Conservation (phyloP, 2,888 invertebrate genomes). For the Drosophila ezoana region DNA sequence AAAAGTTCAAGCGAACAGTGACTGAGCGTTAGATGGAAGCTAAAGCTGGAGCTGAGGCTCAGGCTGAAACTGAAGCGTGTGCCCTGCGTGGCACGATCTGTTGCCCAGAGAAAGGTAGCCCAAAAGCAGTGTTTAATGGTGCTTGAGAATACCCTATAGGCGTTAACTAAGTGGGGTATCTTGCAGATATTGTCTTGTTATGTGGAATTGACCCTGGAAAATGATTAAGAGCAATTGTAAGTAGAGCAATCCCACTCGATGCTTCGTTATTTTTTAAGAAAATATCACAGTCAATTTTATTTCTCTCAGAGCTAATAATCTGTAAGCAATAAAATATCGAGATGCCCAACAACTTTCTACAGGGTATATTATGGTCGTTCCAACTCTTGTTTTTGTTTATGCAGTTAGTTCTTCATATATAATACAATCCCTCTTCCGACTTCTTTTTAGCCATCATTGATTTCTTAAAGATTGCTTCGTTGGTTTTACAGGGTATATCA, state of each 20-base stretch:
- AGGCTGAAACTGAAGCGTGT: constrained; percentile 10
- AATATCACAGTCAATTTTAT: no score
- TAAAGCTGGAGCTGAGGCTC: background rate
- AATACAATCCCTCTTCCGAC: no score
- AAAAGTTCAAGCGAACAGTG: constrained; percentile 75
- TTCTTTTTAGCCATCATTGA: no score
- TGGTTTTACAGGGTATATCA: background rate
- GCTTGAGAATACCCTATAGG: background rate
- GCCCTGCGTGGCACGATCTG: constrained; percentile 44
- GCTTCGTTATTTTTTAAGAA: no score
- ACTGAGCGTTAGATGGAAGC: constrained; percentile 29
- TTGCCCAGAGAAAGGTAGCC: constrained; percentile 61
- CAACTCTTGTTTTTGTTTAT: background rate
- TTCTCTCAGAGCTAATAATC: no score
- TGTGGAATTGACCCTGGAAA: background rate
- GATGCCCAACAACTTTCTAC: background rate
- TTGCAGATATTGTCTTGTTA: background rate
- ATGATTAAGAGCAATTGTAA: no score
- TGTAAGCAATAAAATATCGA: no score
- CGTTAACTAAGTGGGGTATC: background rate
- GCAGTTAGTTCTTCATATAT: background rate
- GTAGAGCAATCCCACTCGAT: no score
- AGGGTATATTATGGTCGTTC: background rate
- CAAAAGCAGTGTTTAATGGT: constrained; percentile 10
- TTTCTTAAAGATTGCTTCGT: no score